Evolutionary conservation across 2,113 vertebrate species (phyloP).

Genomic region (Lamprotornis superbus): DNA sequence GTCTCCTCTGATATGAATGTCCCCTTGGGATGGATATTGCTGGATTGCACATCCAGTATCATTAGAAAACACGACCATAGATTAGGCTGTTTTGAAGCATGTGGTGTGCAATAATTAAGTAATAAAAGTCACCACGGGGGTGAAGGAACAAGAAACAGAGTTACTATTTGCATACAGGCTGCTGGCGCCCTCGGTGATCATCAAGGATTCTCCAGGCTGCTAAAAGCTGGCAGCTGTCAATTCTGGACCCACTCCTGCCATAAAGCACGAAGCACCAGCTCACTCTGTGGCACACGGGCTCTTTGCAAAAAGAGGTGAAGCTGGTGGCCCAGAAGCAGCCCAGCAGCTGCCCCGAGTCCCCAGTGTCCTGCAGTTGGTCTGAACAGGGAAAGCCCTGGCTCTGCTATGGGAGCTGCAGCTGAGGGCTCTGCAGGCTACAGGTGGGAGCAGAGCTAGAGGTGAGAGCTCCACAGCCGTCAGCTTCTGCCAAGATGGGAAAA

Average conservation of each 20-base stretch:
- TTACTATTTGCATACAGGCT: slow-evolving; percentile 71
- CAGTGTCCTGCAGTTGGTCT: neutral
- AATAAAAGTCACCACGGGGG: slow-evolving; percentile 92
- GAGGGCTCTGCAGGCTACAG: neutral
- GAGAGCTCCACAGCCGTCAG: neutral
- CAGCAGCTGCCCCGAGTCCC: neutral
- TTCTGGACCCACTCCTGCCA: neutral
- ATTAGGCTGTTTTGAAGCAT: slow-evolving; percentile 81
- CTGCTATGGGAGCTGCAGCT: neutral
- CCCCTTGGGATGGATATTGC: slow-evolving; percentile 66
- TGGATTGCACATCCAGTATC: slow-evolving; percentile 62
- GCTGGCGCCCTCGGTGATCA: neutral
- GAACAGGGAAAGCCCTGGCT: neutral
- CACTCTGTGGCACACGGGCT: accelerated
- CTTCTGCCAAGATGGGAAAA: neutral
- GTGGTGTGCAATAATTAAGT: slow-evolving; percentile 94
- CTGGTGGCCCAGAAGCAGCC: neutral
- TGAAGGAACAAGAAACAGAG: slow-evolving; percentile 62
- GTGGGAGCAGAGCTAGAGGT: neutral
- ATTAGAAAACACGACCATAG: slow-evolving; percentile 74
- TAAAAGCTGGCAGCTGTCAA: neutral
- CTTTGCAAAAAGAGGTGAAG: neutral
- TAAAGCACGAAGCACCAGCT: neutral
- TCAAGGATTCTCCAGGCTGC: neutral
- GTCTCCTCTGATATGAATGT: slow-evolving; percentile 42